These are phyloP conservation scores for Synanthedon andrenaeformis DNA, from an alignment of 2,888 invertebrate species.

Conservation along the genomic window DNA sequence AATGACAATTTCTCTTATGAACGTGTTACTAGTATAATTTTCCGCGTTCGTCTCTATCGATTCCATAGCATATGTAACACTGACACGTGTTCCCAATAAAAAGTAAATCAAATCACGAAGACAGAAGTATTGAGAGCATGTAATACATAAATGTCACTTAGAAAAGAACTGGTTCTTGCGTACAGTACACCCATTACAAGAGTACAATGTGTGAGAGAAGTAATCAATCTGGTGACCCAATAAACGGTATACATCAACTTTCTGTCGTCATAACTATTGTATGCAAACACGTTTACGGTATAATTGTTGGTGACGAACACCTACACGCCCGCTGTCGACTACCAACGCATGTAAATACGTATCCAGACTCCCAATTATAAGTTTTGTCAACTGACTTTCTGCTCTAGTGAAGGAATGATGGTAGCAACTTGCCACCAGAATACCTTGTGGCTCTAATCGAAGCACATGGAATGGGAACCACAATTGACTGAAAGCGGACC, in stretches of 20 bases:
- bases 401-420: no score
- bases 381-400: background rate
- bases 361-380: background rate
- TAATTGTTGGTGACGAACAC: constrained; percentile 30
- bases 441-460: no score
- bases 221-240: constrained; percentile 41
- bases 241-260: constrained; percentile 15
- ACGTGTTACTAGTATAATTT: no score
- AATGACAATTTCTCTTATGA: no score
- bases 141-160: background rate
- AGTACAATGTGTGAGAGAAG: constrained; percentile 5
- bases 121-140: background rate
- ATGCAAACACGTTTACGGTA: constrained; percentile 32
- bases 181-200: background rate
- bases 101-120: background rate
- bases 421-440: no score
- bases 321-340: constrained; percentile 9
- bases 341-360: background rate
- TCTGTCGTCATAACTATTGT: constrained; percentile 35
- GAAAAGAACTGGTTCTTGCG: background rate
- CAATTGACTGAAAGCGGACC: no score
- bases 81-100: background rate
- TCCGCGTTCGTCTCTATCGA: no score
- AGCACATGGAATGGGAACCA: no score
- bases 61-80: no score